Conservation (phyloP, 1,140 invertebrate genomes). For the Prorops nasuta region DNA sequence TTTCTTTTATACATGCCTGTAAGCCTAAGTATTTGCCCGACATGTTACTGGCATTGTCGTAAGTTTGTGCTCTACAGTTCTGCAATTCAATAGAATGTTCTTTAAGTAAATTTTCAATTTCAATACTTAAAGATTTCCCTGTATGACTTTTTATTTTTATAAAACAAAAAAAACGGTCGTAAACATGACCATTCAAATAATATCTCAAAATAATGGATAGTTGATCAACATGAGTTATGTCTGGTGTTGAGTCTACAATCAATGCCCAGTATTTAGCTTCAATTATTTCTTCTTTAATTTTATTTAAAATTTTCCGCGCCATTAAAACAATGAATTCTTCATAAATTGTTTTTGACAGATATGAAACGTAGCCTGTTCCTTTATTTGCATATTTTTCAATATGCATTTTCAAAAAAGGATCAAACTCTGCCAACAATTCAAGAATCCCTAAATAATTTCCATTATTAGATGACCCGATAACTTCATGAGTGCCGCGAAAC, state of each 20-base stretch:
- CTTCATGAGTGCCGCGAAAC: not conserved
- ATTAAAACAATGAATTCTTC: not conserved
- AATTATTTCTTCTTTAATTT: not conserved
- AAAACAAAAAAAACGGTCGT: not conserved
- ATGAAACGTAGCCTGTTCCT: not conserved
- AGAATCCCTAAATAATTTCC: not conserved
- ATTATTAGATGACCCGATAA: not conserved
- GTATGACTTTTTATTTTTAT: not conserved
- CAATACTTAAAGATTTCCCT: not conserved
- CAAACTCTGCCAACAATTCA: not conserved
- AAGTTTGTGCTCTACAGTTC: not conserved
- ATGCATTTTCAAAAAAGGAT: not conserved
- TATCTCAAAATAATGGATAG: not conserved
- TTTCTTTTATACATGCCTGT: not conserved
- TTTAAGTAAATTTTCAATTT: not conserved
- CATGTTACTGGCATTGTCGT: not conserved
- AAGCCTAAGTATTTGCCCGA: not conserved
- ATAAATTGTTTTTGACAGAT: not conserved
- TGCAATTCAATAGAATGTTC: not conserved
- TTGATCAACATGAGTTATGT: not conserved
- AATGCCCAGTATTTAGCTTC: not conserved
- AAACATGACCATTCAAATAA: not conserved
- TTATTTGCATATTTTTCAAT: not conserved
- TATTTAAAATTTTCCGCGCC: not conserved
- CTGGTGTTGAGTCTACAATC: not conserved